Percentiles rank a stretch among this genome's conserved stretches.
Conservation (phyloP, 2,797 vertebrate species). For the Tympanoctomys barrerae region DNA sequence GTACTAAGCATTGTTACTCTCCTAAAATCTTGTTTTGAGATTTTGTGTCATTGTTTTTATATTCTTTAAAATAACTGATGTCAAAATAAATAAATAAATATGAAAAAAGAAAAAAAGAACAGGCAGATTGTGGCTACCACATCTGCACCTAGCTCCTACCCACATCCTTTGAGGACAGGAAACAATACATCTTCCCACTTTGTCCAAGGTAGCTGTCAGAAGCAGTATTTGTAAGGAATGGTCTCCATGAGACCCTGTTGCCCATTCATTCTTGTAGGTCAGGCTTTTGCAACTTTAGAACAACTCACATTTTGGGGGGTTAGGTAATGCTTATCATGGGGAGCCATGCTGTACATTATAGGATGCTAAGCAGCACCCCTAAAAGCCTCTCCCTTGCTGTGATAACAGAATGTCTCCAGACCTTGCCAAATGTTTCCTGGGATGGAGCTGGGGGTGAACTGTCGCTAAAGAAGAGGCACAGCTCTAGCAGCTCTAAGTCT, state of each 20-base stretch:
- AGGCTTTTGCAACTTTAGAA: neutral
- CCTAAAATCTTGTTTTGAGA: too few relatives aligned
- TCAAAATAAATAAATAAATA: too few relatives aligned
- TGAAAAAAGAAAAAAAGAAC: too few relatives aligned
- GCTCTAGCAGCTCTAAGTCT: neutral
- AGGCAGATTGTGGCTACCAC: neutral
- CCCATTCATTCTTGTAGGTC: neutral
- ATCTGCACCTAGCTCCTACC: neutral
- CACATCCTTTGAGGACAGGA: neutral
- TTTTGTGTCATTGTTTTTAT: too few relatives aligned
- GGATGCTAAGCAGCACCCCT: neutral
- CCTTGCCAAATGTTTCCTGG: neutral
- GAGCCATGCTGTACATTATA: neutral
- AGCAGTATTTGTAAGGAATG: neutral
- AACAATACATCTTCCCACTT: neutral
- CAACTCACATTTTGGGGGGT: neutral
- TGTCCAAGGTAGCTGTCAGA: neutral
- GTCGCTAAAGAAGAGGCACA: neutral
- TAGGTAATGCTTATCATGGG: neutral
- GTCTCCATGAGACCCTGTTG: neutral
- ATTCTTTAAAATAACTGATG: too few relatives aligned
- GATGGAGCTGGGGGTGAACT: neutral
- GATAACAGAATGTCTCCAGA: neutral
- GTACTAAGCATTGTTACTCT: too few relatives aligned
- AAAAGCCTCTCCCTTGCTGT: neutral